phyloP scores from a whole-genome alignment of 2,797 vertebrate genomes.

The Crypturellus tataupa region DNA sequence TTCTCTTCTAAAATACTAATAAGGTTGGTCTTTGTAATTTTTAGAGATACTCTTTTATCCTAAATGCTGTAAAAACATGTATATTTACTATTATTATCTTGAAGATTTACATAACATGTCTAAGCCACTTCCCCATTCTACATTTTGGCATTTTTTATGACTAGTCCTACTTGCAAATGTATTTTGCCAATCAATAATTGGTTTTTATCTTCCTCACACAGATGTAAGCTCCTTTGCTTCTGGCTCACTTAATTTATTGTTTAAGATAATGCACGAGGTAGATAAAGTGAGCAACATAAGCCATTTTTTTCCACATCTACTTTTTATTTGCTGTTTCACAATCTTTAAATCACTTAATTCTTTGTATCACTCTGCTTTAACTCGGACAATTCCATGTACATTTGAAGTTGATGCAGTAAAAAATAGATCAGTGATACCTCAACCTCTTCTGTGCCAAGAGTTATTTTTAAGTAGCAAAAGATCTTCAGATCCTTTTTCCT shows the following conservation, averaged over 20 bases:
- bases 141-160: not conserved
- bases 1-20: not conserved
- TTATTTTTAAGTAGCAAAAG: constrained; percentile 37
- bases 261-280: not conserved
- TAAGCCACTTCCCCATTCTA: not conserved
- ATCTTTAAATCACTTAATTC: constrained; percentile 3
- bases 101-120: not conserved
- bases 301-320: not conserved
- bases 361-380: not conserved
- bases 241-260: not conserved
- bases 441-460: constrained; percentile 2
- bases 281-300: not conserved
- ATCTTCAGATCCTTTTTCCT: constrained; percentile 4
- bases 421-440: not conserved
- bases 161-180: not conserved
- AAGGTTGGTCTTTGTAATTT: not conserved
- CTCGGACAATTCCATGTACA: not conserved
- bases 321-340: constrained; percentile 21
- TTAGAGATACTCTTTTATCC: not conserved
- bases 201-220: not conserved
- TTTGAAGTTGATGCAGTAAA: not conserved
- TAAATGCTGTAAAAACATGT: not conserved
- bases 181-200: not conserved
- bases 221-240: not conserved
- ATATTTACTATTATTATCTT: not conserved